Percentiles rank a stretch among this genome's conserved stretches.
These are phyloP conservation scores for Pomatorhinus ruficollis DNA, from an alignment of 2,113 vertebrate genomes.

Conservation along the genomic window DNA sequence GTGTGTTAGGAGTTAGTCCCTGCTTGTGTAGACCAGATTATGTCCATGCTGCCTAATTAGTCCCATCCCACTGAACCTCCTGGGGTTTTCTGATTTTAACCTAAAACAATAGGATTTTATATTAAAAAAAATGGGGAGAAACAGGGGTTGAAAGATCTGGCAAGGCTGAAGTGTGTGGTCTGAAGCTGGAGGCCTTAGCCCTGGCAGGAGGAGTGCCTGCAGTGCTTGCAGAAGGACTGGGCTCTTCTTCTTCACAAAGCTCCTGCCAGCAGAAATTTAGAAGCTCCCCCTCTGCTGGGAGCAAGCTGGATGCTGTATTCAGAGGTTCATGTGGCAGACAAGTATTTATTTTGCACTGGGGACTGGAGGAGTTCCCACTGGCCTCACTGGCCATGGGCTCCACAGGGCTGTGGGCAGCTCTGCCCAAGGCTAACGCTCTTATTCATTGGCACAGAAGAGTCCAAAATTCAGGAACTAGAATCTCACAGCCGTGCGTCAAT, in stretches of 20 bases:
- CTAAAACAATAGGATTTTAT: not conserved
- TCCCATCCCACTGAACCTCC: not conserved
- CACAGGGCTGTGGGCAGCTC: not conserved
- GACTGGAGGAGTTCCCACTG: not conserved
- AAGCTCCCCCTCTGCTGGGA: not conserved
- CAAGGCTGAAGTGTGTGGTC: not conserved
- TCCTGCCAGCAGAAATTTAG: not conserved
- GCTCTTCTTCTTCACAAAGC: not conserved
- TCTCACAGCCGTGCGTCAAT: not conserved
- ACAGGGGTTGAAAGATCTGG: not conserved
- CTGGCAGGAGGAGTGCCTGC: not conserved
- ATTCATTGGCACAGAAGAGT: not conserved
- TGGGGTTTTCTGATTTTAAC: not conserved
- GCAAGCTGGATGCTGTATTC: not conserved
- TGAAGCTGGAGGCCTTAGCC: not conserved
- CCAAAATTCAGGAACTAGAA: not conserved
- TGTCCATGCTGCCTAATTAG: not conserved
- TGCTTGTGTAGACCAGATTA: not conserved
- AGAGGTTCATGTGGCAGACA: not conserved
- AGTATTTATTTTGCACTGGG: not conserved
- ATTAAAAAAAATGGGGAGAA: not conserved
- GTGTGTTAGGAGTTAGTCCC: not conserved
- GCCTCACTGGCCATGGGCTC: rapidly evolving
- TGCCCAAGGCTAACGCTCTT: not conserved
- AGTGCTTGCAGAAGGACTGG: not conserved